Base-by-base conservation (phyloP, 2,113 vertebrate genomes). In the Arothron firmamentum region DNA sequence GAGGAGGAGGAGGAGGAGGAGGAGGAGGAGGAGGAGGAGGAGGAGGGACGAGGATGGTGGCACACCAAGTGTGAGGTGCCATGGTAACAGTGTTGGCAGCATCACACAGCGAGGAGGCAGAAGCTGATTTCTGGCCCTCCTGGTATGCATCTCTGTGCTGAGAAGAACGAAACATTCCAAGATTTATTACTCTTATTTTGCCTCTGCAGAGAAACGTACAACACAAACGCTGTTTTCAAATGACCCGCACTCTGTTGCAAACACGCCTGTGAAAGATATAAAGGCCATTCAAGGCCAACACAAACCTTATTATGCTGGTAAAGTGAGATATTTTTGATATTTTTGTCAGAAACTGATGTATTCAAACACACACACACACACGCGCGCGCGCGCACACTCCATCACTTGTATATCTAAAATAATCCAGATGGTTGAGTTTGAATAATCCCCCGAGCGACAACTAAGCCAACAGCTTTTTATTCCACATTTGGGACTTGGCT, bases 61-160 rank as follows among this genome's bases (percentile, higher is more conserved):
- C 67, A 55, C 43, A 15, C 64, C 43, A 65, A 71, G 69, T 67
- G 70, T 70, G 65, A n/a, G 81, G 65, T 74, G 70, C 79, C 81
- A 87, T 88, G 83, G 87, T 55, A 85, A 89, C 84, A 66, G 45
- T 62, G 14, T 67, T 87, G 77, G 79, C 79, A 79, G 74, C 53
- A 28, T 66, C 59, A 52, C 72, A 59, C 49, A 51, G 62, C 11
- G 70, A 74, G 63, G 56, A 75, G 76, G 71, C 58, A 64, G 70
- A 68, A 31, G 67, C 59, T 63, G 78, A 74, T 83, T 74, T 82
- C 78, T 70, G 66, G 28, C 64, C 70, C 42, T 67, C 57, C 65
- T 81, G 82, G 78, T 63, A 82, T 83, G 81, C 67, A 65, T 56
- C 41, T 67, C 70, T 77, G 68, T 72, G 69, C 48, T 43, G 74